Conservation (phyloP, 2,113 vertebrate genomes). For the Onychostoma macrolepis region DNA sequence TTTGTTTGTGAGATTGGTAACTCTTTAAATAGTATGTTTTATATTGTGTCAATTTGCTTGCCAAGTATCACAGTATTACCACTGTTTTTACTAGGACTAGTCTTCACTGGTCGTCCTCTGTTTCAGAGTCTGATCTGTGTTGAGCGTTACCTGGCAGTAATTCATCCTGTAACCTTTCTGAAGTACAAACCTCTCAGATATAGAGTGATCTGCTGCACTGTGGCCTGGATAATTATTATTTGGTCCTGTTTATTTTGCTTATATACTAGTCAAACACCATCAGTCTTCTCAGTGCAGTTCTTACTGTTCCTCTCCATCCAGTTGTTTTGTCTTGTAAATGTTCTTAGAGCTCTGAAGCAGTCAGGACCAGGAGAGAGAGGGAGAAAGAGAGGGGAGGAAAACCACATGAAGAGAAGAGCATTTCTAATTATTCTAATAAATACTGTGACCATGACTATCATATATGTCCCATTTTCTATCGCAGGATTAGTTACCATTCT, state of each 20-base stretch:
- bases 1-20: no score
- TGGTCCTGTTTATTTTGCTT: neutral
- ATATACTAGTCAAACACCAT: neutral
- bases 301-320: neutral
- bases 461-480: neutral
- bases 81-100: neutral
- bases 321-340: neutral
- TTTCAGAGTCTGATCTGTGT: no score
- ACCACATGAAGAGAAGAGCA: neutral
- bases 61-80: no score
- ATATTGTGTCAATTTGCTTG: no score
- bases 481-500: neutral
- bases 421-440: neutral
- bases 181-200: no score
- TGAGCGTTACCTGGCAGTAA: no score
- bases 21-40: no score
- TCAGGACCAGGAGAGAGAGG: conserved; percentile 13
- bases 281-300: neutral
- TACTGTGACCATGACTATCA: neutral
- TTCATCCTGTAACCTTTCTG: no score
- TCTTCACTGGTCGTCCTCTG: no score
- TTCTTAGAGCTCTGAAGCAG: neutral
- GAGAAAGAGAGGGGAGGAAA: no score
- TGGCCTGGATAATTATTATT: neutral
- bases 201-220: no score